phyloP scores from a whole-genome alignment of 1,140 invertebrate genomes.

The Anthonomus grandis region DNA sequence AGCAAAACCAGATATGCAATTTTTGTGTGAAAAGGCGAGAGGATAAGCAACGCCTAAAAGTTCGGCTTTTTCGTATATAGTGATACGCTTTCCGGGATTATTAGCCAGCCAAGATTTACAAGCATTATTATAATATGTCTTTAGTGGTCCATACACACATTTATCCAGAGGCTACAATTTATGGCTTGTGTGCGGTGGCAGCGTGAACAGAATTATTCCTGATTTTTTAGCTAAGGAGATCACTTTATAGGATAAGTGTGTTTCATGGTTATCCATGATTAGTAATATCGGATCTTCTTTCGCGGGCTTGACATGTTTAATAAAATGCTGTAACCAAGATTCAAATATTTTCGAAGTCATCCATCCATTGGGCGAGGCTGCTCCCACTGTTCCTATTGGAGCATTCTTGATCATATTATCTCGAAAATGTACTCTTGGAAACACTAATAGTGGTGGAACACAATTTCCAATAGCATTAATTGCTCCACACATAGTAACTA shows the following conservation, averaged over 20 bases:
- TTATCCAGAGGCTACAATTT: conserved; percentile 46
- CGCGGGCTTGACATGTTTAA: conserved; percentile 40
- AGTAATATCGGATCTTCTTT: conserved; percentile 37
- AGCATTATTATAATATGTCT: conserved; percentile 34
- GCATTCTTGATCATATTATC: conserved; percentile 36
- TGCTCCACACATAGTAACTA: conserved; percentile 46
- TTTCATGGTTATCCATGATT: conserved; percentile 30
- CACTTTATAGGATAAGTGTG: conserved; percentile 26
- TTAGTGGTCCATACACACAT: conserved; percentile 35
- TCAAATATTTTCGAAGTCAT: conserved; percentile 50
- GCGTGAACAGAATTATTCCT: conserved; percentile 33
- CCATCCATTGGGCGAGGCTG: conserved; percentile 47
- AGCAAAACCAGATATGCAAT: conserved; percentile 14
- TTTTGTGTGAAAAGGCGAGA: conserved; percentile 18
- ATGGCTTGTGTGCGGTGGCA: conserved; percentile 45
- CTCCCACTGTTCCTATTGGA: conserved; percentile 46
- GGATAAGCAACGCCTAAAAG: conserved; percentile 19
- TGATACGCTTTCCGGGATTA: conserved; percentile 8
- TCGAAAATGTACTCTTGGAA: conserved; percentile 44
- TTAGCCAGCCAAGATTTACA: conserved; percentile 20
- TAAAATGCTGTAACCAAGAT: conserved; percentile 51
- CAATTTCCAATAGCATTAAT: conserved; percentile 46
- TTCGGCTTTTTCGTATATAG: conserved; percentile 27
- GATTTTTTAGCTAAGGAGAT: conserved; percentile 21
- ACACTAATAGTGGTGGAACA: conserved; percentile 42